Conservation (phyloP, 2,113 vertebrate genomes). For the Siniperca chuatsi region DNA sequence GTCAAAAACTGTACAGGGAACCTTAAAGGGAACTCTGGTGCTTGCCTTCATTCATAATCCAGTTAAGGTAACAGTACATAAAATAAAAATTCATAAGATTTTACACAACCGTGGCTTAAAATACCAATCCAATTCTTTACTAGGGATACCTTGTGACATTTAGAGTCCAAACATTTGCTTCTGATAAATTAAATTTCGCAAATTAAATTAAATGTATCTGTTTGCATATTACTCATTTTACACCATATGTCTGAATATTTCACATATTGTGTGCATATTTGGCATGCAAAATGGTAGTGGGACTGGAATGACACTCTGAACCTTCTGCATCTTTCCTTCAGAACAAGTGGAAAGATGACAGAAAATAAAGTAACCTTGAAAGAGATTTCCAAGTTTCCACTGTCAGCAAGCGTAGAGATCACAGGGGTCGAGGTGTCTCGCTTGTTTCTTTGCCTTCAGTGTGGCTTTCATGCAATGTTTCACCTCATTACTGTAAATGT, state of each 20-base stretch:
- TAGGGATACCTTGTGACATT: not conserved
- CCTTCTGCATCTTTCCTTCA: not conserved
- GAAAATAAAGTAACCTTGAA: constrained; percentile 50
- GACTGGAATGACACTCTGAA: constrained; percentile 11
- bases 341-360: constrained; percentile 17
- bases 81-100: not conserved
- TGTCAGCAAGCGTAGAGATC: constrained; percentile 50
- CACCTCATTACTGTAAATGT: constrained; percentile 66
- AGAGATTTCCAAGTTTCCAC: constrained; percentile 31
- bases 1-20: constrained; percentile 20
- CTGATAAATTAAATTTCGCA: not conserved
- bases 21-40: not conserved
- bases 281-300: not conserved
- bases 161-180: not conserved
- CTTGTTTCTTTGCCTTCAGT: constrained; percentile 39
- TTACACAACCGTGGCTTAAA: not conserved
- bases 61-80: not conserved
- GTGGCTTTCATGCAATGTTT: constrained; percentile 55
- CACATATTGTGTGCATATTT: not conserved
- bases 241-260: not conserved
- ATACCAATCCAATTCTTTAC: not conserved
- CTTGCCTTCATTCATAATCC: constrained; percentile 1
- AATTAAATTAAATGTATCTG: not conserved
- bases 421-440: constrained; percentile 29
- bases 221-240: not conserved